Conservation (phyloP, 92 coral and sea anemone species). For the Pocillopora grandis region DNA sequence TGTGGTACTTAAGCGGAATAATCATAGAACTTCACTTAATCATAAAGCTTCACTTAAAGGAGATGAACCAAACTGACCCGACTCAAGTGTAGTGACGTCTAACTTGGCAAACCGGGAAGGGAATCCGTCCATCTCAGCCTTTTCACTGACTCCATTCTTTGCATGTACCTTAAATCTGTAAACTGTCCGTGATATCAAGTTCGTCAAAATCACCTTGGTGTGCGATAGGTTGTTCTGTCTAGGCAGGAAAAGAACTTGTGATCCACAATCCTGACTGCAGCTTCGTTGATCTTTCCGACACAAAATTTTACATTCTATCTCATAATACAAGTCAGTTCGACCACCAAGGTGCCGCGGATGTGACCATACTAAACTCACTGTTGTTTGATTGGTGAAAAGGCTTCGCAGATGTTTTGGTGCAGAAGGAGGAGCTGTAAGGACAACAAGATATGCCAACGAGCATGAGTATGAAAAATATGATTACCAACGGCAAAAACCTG, state of each 20-base stretch:
- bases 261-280: constrained; percentile 44
- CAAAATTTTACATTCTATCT: constrained; percentile 54
- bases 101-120: constrained; percentile 40
- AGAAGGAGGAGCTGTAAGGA: constrained; percentile 61
- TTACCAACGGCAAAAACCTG: no score
- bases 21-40: neutral
- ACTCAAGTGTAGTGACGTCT: constrained; percentile 51
- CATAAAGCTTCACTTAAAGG: neutral
- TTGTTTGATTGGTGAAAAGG: constrained; percentile 43
- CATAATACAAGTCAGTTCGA: constrained; percentile 43
- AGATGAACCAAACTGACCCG: constrained; percentile 22
- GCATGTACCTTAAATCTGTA: constrained; percentile 61
- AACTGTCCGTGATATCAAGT: constrained; percentile 43
- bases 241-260: constrained; percentile 34
- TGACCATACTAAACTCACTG: constrained; percentile 59
- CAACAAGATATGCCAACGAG: no score
- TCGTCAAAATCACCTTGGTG: constrained; percentile 55
- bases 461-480: neutral
- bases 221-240: constrained; percentile 25
- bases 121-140: constrained; percentile 52
- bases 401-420: constrained; percentile 46
- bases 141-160: constrained; percentile 61
- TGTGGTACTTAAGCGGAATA: neutral
- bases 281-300: constrained; percentile 51
- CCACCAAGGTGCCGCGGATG: constrained; percentile 47